Conservation (phyloP, 2,888 invertebrate genomes). For the Muscina levida region DNA sequence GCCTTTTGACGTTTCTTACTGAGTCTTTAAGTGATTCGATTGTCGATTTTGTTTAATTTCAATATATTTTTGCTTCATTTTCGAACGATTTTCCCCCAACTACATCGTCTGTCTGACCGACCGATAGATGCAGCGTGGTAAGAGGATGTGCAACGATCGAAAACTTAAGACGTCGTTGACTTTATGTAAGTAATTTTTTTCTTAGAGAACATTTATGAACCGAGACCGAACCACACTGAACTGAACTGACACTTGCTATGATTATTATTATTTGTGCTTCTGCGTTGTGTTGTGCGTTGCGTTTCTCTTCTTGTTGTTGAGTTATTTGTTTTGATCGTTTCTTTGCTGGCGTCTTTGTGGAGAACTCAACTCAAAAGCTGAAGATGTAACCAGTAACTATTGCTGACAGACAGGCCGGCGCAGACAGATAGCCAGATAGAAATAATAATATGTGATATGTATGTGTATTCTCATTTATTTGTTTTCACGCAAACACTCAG, state of each 20-base stretch:
- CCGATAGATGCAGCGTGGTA: conserved; percentile 10
- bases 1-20: conserved; percentile 35
- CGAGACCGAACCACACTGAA: too few species aligned
- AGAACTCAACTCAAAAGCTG: not conserved
- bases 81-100: conserved; percentile 19
- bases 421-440: conserved; percentile 16
- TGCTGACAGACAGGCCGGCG: not conserved
- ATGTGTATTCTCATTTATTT: too few species aligned
- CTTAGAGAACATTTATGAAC: too few species aligned
- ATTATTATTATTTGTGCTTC: not conserved
- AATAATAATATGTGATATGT: too few species aligned
- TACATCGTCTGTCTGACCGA: not conserved
- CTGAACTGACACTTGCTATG: too few species aligned
- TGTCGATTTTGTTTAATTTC: conserved; percentile 17
- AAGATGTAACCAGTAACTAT: not conserved
- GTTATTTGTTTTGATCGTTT: conserved; percentile 21
- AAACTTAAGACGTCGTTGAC: conserved; percentile 1
- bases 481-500: not conserved
- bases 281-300: conserved; percentile 1
- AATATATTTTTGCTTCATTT: not conserved
- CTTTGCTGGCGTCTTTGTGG: not conserved
- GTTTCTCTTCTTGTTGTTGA: not conserved
- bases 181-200: not conserved
- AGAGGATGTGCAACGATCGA: too few species aligned
- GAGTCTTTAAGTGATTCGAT: conserved; percentile 32